phyloP scores from a whole-genome alignment of 2,113 vertebrate species.

The Tauraco erythrolophus region DNA sequence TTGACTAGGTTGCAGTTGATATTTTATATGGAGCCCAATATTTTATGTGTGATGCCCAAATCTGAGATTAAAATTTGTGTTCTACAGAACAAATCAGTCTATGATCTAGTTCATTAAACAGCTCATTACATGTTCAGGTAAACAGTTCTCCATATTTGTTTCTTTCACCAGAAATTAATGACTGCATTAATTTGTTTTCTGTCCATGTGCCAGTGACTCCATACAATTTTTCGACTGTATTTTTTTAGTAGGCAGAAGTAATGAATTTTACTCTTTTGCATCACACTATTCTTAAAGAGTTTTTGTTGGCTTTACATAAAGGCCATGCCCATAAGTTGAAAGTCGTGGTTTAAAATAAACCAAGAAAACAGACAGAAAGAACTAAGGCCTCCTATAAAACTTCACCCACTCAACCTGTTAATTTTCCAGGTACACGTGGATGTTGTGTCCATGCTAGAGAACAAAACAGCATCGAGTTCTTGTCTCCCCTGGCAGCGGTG shows the following conservation, averaged over 20 bases:
- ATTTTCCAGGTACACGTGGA: not conserved
- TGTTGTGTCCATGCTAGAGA: not conserved
- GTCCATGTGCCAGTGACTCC: not conserved
- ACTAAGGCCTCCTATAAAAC: not conserved
- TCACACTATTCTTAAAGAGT: not conserved
- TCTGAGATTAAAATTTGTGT: not conserved
- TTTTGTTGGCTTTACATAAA: conserved; percentile 11
- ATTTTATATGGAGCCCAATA: not conserved
- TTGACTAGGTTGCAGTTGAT: not conserved
- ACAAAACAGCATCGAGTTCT: not conserved
- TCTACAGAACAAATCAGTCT: not conserved
- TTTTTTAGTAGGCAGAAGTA: not conserved
- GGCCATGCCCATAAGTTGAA: not conserved
- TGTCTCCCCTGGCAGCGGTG: not conserved
- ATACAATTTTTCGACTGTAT: not conserved
- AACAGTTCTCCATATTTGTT: not conserved
- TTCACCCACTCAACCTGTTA: not conserved
- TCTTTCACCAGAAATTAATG: not conserved
- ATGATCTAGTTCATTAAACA: not conserved
- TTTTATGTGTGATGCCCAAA: not conserved
- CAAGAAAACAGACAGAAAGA: not conserved
- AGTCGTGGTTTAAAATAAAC: not conserved
- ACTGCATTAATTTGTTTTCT: not conserved
- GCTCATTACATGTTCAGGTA: not conserved
- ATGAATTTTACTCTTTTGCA: not conserved